phyloP scores from a whole-genome alignment of 2,797 vertebrate genomes.

The Melanotaenia maccullochi region DNA sequence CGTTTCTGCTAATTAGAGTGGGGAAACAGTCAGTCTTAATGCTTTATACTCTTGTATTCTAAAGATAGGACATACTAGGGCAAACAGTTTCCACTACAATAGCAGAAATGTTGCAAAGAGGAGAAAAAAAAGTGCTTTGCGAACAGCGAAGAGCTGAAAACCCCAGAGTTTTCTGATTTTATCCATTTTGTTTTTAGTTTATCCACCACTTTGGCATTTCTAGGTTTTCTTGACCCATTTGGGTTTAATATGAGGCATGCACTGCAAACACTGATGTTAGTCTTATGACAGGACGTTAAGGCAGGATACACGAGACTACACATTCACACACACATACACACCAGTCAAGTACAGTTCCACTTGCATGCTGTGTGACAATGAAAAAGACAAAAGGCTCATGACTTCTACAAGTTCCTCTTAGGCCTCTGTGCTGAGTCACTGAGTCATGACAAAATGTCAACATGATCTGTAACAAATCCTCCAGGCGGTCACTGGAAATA shows the following conservation, averaged over 20 bases:
- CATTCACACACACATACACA: background rate
- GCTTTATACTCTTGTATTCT: background rate
- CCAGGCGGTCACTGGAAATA: slow-evolving; percentile 11
- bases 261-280: slow-evolving; percentile 5
- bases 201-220: background rate
- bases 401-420: slow-evolving; percentile 14
- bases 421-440: slow-evolving; percentile 27
- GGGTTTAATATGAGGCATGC: background rate
- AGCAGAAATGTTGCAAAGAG: background rate
- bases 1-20: background rate
- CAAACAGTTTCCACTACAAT: background rate
- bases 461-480: slow-evolving; percentile 36
- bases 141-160: background rate
- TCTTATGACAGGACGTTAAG: background rate
- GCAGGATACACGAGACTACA: background rate
- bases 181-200: background rate
- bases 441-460: slow-evolving; percentile 32
- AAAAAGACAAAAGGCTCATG: slow-evolving; percentile 18
- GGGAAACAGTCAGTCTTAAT: background rate
- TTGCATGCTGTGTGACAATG: slow-evolving; percentile 8
- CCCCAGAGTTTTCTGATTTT: background rate
- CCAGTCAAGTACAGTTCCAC: background rate
- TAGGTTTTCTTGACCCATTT: background rate
- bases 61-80: background rate
- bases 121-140: background rate